These are phyloP conservation scores for Cetonia aurata DNA, from an alignment of 2,888 invertebrate genomes.

Conservation along the genomic window DNA sequence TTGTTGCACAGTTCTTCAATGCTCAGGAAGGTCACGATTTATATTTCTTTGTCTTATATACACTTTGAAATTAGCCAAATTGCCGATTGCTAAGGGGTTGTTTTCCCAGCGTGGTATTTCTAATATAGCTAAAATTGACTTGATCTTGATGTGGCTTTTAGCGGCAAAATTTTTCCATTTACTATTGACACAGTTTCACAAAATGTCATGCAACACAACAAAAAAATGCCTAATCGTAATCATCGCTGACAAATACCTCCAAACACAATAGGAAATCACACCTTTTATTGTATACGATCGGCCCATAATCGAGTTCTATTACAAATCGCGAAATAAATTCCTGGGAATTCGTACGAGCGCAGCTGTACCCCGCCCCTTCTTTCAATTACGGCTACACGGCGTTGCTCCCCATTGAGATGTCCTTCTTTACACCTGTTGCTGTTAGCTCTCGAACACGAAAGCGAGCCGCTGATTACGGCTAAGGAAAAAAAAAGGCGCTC, in stretches of 20 bases:
- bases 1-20: too few species aligned
- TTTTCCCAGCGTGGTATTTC: too few species aligned
- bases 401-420: slow-evolving; percentile 42
- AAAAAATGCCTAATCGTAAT: slow-evolving; percentile 2
- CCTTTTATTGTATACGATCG: slow-evolving; percentile 28
- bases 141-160: too few species aligned
- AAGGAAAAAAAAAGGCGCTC: slow-evolving; percentile 9
- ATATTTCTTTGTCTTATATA: too few species aligned
- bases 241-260: slow-evolving; percentile 1
- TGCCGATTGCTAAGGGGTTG: too few species aligned
- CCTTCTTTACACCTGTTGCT: slow-evolving; percentile 42
- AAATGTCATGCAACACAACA: slow-evolving; percentile 19
- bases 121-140: too few species aligned
- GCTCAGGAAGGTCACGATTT: too few species aligned
- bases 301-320: slow-evolving; percentile 7
- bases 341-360: slow-evolving; percentile 1
- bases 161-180: too few species aligned
- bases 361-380: slow-evolving; percentile 3
- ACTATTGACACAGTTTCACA: slow-evolving; percentile 12
- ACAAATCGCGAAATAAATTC: slow-evolving; percentile 25
- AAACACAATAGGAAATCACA: slow-evolving; percentile 29
- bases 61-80: too few species aligned
- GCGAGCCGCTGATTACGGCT: slow-evolving; percentile 26
- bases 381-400: slow-evolving; percentile 22
- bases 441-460: slow-evolving; percentile 22